phyloP scores from a whole-genome alignment of 2,113 vertebrate species.

The Typhlomys cinereus region DNA sequence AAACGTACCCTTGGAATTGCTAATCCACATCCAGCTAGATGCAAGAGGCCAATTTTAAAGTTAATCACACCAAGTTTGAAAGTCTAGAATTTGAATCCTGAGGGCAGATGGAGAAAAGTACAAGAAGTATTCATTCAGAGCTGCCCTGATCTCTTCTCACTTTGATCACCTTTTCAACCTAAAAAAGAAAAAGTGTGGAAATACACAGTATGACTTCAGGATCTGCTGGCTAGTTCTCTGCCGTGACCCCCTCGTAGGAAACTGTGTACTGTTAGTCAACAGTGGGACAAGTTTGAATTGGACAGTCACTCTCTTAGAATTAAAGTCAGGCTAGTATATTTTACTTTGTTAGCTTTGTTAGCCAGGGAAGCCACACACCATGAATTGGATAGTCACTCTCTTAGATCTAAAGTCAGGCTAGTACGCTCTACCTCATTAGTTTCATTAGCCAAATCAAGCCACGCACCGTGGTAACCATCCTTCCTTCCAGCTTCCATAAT shows the following conservation, averaged over 20 bases:
- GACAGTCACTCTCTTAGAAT: background rate
- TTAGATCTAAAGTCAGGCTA: background rate
- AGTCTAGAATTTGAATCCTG: background rate
- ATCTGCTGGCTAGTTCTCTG: background rate
- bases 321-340: no score
- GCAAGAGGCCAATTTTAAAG: background rate
- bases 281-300: background rate
- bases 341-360: background rate
- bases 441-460: background rate
- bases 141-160: background rate
- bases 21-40: background rate
- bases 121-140: background rate
- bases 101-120: background rate
- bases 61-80: background rate
- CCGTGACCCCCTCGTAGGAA: background rate
- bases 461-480: background rate
- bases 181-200: background rate
- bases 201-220: background rate
- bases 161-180: background rate
- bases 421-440: background rate
- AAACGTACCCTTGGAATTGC: background rate
- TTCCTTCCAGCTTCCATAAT: background rate
- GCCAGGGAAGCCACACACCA: background rate
- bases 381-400: background rate
- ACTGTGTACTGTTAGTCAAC: background rate